Percentiles rank a stretch among this genome's conserved stretches.
These are phyloP conservation scores for Rousettus leschenaultii DNA, from an alignment of 2,113 vertebrate species.

Conservation along the genomic window DNA sequence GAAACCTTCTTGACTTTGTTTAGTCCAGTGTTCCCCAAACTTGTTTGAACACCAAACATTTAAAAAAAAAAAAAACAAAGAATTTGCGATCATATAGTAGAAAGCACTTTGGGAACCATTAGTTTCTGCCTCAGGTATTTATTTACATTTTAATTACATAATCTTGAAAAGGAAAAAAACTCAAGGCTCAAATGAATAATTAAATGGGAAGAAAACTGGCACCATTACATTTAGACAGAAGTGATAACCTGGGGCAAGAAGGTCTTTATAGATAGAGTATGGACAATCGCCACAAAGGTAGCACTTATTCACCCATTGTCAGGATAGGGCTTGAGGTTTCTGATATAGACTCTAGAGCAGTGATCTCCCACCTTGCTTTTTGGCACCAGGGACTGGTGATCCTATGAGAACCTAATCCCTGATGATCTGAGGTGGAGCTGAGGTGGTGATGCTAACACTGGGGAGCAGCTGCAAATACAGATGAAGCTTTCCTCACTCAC, in stretches of 20 bases:
- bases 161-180: constrained; percentile 35
- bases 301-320: not conserved
- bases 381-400: too few relatives aligned
- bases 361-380: too few relatives aligned
- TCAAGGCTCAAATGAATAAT: not conserved
- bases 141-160: constrained; percentile 63
- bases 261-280: not conserved
- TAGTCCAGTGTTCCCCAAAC: not conserved
- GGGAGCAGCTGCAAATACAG: too few relatives aligned
- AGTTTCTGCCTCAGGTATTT: constrained; percentile 28
- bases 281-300: not conserved
- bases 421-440: too few relatives aligned
- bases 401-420: too few relatives aligned
- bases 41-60: constrained; percentile 30
- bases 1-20: constrained; percentile 6
- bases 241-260: not conserved
- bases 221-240: not conserved
- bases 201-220: constrained; percentile 30
- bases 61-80: not conserved
- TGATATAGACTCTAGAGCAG: not conserved
- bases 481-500: too few relatives aligned
- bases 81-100: not conserved
- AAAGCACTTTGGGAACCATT: constrained; percentile 44
- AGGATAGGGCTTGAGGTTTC: not conserved
- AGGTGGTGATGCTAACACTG: too few relatives aligned